These are phyloP conservation scores for Polyploca ridens DNA, from an alignment of 2,888 invertebrate species.

Conservation along the genomic window DNA sequence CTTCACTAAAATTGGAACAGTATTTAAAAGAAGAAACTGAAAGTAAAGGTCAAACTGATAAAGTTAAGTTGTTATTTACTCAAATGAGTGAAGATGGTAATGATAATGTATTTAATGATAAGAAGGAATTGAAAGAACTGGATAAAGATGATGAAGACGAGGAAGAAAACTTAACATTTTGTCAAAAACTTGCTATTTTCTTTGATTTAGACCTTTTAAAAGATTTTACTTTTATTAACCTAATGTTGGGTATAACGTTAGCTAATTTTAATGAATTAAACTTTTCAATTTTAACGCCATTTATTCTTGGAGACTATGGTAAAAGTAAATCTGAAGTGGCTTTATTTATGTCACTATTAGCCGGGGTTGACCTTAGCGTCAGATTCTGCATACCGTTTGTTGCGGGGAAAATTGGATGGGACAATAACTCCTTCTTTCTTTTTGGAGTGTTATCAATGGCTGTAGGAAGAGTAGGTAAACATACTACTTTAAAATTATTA, in stretches of 20 bases:
- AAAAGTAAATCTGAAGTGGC: conserved; percentile 86
- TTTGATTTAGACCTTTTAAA: conserved; percentile 89
- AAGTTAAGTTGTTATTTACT: conserved; percentile 63
- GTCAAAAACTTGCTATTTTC: conserved; percentile 85
- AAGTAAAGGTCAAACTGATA: conserved; percentile 50
- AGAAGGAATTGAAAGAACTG: conserved; percentile 37
- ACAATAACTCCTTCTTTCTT: conserved; percentile 88
- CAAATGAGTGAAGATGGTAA: conserved; percentile 58
- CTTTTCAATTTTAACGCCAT: conserved; percentile 89
- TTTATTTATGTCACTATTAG: conserved; percentile 88
- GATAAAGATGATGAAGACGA: conserved; percentile 50
- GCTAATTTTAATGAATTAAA: conserved; percentile 90
- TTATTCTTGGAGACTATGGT: conserved; percentile 88
- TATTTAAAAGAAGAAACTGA: conserved; percentile 77
- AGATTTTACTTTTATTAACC: conserved; percentile 88
- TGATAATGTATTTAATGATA: conserved; percentile 58
- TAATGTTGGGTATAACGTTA: conserved; percentile 88
- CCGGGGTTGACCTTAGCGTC: conserved; percentile 86
- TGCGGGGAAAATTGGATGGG: conserved; percentile 88
- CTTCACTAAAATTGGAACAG: conserved; percentile 80
- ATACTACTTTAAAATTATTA: conserved; percentile 18
- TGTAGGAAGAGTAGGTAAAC: conserved; percentile 86
- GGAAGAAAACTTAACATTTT: conserved; percentile 67
- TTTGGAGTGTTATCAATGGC: conserved; percentile 88
- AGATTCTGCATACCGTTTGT: conserved; percentile 88